Evolutionary conservation across 2,888 invertebrate species (phyloP).

Genomic region (Pristionchus entomophagus): DNA sequence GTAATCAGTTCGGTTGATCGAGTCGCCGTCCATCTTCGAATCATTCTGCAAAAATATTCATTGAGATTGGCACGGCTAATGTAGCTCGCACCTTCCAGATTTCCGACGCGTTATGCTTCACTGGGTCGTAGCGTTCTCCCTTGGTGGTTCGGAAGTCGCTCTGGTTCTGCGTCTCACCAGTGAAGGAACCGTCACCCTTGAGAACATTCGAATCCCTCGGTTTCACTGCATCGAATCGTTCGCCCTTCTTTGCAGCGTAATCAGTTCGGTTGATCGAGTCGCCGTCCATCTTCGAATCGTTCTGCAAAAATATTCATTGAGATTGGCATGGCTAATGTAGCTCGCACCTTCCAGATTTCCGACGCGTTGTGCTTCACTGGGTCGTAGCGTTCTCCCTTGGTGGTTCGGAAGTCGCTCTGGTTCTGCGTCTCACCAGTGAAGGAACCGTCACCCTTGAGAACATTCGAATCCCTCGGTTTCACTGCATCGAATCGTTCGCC

Average conservation of each 20-base stretch:
- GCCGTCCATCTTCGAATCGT: conserved; percentile 39
- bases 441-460: conserved; percentile 57
- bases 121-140: conserved; percentile 29
- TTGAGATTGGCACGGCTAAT: too few relatives aligned
- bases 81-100: conserved; percentile 51
- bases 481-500: conserved; percentile 59
- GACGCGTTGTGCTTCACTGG: not conserved
- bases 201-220: conserved; percentile 49
- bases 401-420: conserved; percentile 54
- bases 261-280: conserved; percentile 54
- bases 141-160: conserved; percentile 40
- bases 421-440: conserved; percentile 56
- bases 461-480: conserved; percentile 61
- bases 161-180: conserved; percentile 37
- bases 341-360: conserved; percentile 54
- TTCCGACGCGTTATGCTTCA: conserved; percentile 37
- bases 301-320: not conserved
- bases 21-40: conserved; percentile 46
- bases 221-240: conserved; percentile 48
- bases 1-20: conserved; percentile 54
- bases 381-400: conserved; percentile 54
- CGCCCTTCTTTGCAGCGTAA: conserved; percentile 52
- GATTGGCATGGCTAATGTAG: too few relatives aligned
- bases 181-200: conserved; percentile 48
- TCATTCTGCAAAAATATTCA: conserved; percentile 30